Evolutionary conservation across 2,888 invertebrate genomes (phyloP).

Genomic region (Eupeodes latifasciatus): DNA sequence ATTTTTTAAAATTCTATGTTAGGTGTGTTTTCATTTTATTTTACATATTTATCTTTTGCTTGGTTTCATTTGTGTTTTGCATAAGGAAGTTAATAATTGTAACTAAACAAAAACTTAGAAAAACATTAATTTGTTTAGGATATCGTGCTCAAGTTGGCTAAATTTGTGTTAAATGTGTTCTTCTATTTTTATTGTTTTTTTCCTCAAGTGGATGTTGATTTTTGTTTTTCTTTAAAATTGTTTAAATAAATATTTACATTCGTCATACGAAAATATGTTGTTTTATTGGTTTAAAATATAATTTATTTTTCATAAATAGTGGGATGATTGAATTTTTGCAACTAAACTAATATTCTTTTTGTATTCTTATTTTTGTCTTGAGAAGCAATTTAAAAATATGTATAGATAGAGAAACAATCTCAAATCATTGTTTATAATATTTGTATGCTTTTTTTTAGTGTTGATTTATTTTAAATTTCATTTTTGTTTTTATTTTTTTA

Average conservation of each 20-base stretch:
- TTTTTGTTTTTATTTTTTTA: constrained; percentile 34
- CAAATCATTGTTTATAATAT: constrained; percentile 13
- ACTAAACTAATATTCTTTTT: constrained; percentile 3
- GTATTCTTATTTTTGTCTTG: constrained; percentile 15
- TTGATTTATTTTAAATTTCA: constrained; percentile 6
- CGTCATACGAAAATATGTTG: neutral
- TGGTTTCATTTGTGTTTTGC: constrained; percentile 64
- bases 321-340: constrained; percentile 34
- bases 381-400: constrained; percentile 46
- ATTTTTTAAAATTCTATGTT: constrained; percentile 69
- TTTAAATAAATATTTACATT: constrained; percentile 10
- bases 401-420: constrained; percentile 26
- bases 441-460: neutral
- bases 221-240: neutral
- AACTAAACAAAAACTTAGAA: constrained; percentile 16
- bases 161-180: constrained; percentile 25
- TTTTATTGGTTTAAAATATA: neutral
- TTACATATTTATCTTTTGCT: constrained; percentile 73
- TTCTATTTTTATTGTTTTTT: neutral
- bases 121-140: constrained; percentile 58
- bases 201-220: constrained; percentile 67
- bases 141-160: constrained; percentile 62
- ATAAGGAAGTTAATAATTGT: constrained; percentile 17
- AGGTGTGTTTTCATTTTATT: constrained; percentile 58
- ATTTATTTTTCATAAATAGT: constrained; percentile 43